Base-by-base conservation (phyloP, 2,113 vertebrate species). In the Callipepla californica region DNA sequence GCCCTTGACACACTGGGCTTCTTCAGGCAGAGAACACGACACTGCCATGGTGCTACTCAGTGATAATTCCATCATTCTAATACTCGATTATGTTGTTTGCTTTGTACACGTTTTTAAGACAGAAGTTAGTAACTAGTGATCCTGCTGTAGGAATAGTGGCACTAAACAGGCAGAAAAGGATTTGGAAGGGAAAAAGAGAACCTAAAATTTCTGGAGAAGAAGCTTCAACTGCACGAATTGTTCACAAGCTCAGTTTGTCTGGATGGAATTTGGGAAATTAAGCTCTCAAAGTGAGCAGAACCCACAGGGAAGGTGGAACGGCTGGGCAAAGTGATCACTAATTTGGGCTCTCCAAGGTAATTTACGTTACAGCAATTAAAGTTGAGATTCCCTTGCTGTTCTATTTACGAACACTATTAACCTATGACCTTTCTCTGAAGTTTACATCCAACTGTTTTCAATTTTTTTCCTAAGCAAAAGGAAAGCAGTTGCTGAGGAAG, bases 301-400 rank as follows among this genome's bases (percentile, higher is more conserved):
- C 79, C 94, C 85, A 80, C 85, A 53, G 93, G 95, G 87, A 94
- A 92, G 81, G 75, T 85, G 38, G 75, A 87, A 53, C 65, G 91
- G 45, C 61, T 93, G 57, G 57, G 65, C 81, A 89, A 96, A 91
- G 89, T 67, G 87, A 95, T 94, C 96, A 78, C 89, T 94, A 93
- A 94, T 96, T 90, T 87, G 90, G 94, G 79, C 93, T 91, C 94
- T 92, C 89, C 55, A 83, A 94, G 61, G 93, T 92, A 96, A 94
- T 94, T 95, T 96, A 92, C 76, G 89, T 83, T 91, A 83, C 1
- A 90, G 93, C 91, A 96, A 96, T 94, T 96, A 95, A 92, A 90
- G 85, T 94, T 94, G 86, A 80, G 87, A 93, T 90, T 92, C 93
- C 93, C 93, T 93, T 85, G 89, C 77, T 95, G 85, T 86, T 96